Percentiles rank a stretch among this genome's conserved stretches.
Evolutionary conservation across 2,888 invertebrate genomes (phyloP).

Genomic region (Euplexia lucipara): DNA sequence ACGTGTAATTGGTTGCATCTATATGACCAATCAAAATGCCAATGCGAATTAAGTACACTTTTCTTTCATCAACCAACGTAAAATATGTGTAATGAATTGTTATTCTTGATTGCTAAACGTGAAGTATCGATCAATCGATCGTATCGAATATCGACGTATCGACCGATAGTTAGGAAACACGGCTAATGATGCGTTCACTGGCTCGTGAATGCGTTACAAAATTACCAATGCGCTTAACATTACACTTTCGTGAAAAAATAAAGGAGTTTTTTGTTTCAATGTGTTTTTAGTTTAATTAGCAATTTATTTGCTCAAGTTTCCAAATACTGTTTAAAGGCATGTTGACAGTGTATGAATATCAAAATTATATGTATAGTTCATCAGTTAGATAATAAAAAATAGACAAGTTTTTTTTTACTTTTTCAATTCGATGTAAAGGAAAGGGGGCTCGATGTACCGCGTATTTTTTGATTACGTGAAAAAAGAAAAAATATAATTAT

Average conservation of each 20-base stretch:
- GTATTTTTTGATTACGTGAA: too few species aligned
- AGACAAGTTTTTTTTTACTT: too few species aligned
- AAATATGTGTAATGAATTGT: constrained; percentile 34
- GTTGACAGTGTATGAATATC: too few species aligned
- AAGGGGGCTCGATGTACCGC: too few species aligned
- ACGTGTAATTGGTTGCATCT: too few species aligned
- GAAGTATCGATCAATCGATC: constrained; percentile 22
- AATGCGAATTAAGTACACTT: constrained; percentile 6
- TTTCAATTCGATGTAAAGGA: too few species aligned
- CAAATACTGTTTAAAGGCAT: too few species aligned
- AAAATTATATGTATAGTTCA: too few species aligned
- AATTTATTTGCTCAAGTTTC: background rate
- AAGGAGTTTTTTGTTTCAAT: background rate
- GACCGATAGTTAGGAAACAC: constrained; percentile 50
- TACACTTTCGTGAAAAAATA: constrained; percentile 39
- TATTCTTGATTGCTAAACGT: constrained; percentile 41
- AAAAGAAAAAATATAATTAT: too few species aligned
- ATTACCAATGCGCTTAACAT: constrained; percentile 22
- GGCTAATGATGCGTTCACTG: constrained; percentile 52
- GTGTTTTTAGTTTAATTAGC: constrained; percentile 5
- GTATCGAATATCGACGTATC: constrained; percentile 6
- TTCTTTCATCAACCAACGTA: constrained; percentile 8
- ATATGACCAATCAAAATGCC: constrained; percentile 5
- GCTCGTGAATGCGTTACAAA: constrained; percentile 53
- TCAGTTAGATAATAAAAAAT: too few species aligned